phyloP scores from a whole-genome alignment of 2,797 vertebrate genomes.

The Phataginus tetradactyla region DNA sequence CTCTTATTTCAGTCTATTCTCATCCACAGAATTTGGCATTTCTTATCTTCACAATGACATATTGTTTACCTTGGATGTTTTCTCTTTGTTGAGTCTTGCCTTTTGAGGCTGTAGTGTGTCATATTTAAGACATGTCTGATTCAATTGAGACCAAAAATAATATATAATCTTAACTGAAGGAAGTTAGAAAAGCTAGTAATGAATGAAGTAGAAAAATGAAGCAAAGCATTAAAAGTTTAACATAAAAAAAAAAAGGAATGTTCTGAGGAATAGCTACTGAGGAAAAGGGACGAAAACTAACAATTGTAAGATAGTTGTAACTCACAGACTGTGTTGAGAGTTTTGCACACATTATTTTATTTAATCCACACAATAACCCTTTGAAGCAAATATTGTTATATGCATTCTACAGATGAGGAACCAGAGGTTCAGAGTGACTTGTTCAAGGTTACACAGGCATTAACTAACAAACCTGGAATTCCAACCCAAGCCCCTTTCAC shows the following conservation, averaged over 20 bases:
- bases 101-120: background rate
- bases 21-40: background rate
- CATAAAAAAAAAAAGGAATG: background rate
- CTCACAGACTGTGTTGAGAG: background rate
- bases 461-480: background rate
- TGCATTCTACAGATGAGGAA: background rate
- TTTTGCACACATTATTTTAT: background rate
- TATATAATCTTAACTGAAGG: background rate
- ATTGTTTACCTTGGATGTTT: background rate
- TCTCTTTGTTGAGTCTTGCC: background rate
- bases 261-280: background rate
- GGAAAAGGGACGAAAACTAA: background rate
- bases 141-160: background rate
- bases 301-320: background rate
- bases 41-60: background rate
- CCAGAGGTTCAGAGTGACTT: background rate
- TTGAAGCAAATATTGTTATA: background rate
- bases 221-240: background rate
- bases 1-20: background rate
- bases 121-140: background rate
- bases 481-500: background rate
- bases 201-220: background rate
- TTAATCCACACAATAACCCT: background rate
- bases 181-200: conserved; percentile 13
- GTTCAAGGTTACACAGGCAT: background rate